Base-by-base conservation (phyloP, 2,888 invertebrate species). In the Pandemis cinnamomeana region DNA sequence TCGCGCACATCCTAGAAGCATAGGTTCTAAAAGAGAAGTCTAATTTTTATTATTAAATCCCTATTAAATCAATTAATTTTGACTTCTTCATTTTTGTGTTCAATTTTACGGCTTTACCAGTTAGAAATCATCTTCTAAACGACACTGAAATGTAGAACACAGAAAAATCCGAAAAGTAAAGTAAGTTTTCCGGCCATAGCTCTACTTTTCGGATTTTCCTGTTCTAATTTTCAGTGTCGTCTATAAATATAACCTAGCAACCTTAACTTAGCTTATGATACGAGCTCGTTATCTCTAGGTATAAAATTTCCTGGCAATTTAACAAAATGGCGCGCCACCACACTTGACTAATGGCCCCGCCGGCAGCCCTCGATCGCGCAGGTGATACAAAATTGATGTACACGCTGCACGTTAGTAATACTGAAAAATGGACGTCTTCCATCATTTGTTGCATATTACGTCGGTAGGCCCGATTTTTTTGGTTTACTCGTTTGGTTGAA, bases 331-430 rank as follows among this genome's bases (percentile, higher is more conserved):
- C 67, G 42, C 53, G 20, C 41, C 44, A 20, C 71, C 67, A 53
- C 70, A 71, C 73, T 46, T 78, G 81, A 84, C 76, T 82, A 84
- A 84, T 83, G 79, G 78, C 78, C 72, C 73, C 20, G 60, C 64
- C 77, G 71, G 75, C 75, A 48, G 61, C 7, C 73, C 76, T 67
- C 76, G 79, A 82, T 81, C 81, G 77, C 76, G 74, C 78, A 80
- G 80, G 80, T 78, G 83, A 83, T 77, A 83, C 81, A 79, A 83
- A 83, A 84, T 84, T 81, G 82, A 85, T 83, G 78, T 81, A 78
- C 78, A 73, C 77, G 79, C 79, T 81, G 80, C 77, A 75, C 78
- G 72, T 70, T 62, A 61, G 70, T 70, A 74, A 74, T 74, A 70
- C 74, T 74, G 80, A 85, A 83, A 85, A 83, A 85, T 86, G 78